Conservation (phyloP, 2,888 invertebrate species). For the Sycophila texana region DNA sequence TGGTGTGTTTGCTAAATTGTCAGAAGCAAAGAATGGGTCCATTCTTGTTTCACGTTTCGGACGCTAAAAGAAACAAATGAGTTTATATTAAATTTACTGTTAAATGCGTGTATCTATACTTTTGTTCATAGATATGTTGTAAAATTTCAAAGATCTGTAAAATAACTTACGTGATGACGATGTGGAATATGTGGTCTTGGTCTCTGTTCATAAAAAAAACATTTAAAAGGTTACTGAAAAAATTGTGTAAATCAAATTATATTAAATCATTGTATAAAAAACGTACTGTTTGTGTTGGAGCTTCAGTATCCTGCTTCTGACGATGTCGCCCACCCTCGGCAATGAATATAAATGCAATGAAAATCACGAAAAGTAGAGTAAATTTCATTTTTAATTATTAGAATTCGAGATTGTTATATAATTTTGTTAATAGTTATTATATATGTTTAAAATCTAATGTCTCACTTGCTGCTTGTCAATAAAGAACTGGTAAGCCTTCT, state of each 20-base stretch:
- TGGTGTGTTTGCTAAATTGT: conserved; percentile 14
- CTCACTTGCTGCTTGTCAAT: no score
- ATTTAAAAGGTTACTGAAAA: background rate
- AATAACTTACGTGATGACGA: conserved; percentile 58
- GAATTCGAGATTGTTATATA: no score
- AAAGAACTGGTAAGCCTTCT: background rate
- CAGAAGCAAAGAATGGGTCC: conserved; percentile 36
- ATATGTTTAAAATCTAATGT: no score
- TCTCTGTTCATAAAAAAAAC: conserved; percentile 8
- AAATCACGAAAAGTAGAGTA: conserved; percentile 17
- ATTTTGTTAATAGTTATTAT: background rate
- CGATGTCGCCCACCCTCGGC: conserved; percentile 19
- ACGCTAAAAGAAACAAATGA: conserved; percentile 51
- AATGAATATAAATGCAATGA: conserved; percentile 9
- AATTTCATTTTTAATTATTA: conserved; percentile 21
- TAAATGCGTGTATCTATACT: background rate
- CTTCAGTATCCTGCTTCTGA: conserved; percentile 5
- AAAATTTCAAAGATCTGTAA: background rate
- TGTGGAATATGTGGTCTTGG: conserved; percentile 42
- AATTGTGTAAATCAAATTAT: background rate
- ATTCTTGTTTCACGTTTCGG: conserved; percentile 50
- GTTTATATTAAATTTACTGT: background rate
- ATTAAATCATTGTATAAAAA: background rate
- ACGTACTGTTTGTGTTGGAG: conserved; percentile 11
- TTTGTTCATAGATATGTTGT: background rate